Evolutionary conservation across 1,140 invertebrate genomes (phyloP).

Genomic region (Cecropterus lyciades): DNA sequence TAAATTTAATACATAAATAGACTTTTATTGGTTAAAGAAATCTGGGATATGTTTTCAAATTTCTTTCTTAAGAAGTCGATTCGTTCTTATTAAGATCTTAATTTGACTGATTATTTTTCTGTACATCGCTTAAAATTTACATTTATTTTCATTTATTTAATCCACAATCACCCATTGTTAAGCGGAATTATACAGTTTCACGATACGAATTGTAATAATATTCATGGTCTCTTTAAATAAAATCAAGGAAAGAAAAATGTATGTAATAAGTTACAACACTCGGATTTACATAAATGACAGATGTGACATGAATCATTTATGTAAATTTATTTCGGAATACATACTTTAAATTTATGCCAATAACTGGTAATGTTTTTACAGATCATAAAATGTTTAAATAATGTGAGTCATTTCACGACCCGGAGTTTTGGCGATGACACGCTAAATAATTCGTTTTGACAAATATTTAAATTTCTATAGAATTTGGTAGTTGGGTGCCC

Average conservation of each 20-base stretch:
- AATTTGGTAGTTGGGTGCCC: neutral
- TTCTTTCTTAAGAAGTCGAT: no score
- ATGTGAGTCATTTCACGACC: conserved; percentile 23
- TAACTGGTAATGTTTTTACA: conserved; percentile 31
- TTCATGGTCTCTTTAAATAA: conserved; percentile 21
- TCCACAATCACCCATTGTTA: neutral
- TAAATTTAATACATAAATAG: no score
- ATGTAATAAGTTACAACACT: conserved; percentile 19
- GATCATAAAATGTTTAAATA: conserved; percentile 32
- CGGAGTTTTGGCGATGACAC: conserved; percentile 18
- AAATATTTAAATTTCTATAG: conserved; percentile 22
- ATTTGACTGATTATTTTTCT: no score
- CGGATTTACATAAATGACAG: conserved; percentile 33
- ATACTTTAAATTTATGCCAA: conserved; percentile 26
- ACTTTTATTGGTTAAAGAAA: no score
- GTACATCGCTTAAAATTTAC: no score
- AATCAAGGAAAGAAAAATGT: conserved; percentile 17
- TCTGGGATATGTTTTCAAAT: no score
- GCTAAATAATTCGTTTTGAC: conserved; percentile 19
- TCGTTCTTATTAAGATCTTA: no score
- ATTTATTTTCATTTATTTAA: no score
- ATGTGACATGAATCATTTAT: conserved; percentile 33
- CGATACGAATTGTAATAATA: neutral
- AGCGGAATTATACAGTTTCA: neutral
- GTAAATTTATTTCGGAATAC: conserved; percentile 26